Base-by-base conservation (phyloP, 2,113 vertebrate genomes). In the Tympanuchus pallidicinctus region DNA sequence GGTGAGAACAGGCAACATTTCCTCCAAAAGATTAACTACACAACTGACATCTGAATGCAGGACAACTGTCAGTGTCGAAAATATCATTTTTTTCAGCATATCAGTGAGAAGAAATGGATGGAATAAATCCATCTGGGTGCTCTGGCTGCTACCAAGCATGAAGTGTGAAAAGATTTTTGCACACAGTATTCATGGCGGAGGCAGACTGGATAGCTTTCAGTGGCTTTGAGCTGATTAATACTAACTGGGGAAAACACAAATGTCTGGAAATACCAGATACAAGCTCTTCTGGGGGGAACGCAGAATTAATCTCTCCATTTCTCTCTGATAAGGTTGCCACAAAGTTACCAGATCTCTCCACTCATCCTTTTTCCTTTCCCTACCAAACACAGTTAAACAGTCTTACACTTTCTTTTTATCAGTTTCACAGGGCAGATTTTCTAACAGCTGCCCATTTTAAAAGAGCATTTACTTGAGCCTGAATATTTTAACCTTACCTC, bases 401-500 rank as follows among this genome's bases (percentile, higher is more conserved):
- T 1, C 11, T 81, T 2, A 25, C 0, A 0, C 40, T 38, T 40
- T 16, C 10, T 52, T 70, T 70, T 38, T 7, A 30, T 38, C 64
- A 38, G 70, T 56, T 34, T 77, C 76, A 45, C 45, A 70, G 64
- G 63, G 65, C 16, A 6, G 7, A 16, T 43, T 81, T n/a, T 22
- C 38, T 56, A 56, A 17, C 27, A 45, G 25, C 19, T 60, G 48
- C 43, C 42, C 25, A 3, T 28, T 47, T 72, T 2, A 67, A n/a
- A 45, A 34, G 50, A 72, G 57, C 12, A 66, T 30, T 52, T 60
- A 42, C 61, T 63, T 56, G 24, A 59, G 54, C 13, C 42, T 38
- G 64, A 56, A 2, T 27, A 18, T 38, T 63, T 69, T n/a, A 36
- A 59, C 50, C 97, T 87, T 85, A 99, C 99, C 98, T 98, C 96